Percentiles rank a stretch among this genome's conserved stretches.
Conservation (phyloP, 1,140 invertebrate genomes). For the Papilio xuthus region DNA sequence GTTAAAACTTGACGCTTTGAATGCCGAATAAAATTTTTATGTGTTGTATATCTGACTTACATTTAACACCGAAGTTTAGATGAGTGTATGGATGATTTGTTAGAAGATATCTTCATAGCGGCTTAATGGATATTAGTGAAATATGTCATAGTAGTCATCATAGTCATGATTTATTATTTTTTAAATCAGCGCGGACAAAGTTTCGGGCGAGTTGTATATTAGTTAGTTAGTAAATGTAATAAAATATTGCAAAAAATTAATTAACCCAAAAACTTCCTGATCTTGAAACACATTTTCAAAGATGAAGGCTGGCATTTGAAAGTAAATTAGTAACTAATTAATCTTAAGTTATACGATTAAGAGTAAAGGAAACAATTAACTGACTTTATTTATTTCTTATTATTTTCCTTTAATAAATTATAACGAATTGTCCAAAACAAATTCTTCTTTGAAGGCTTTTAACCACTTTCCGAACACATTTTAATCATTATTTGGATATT, state of each 20-base stretch:
- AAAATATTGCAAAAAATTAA: background rate
- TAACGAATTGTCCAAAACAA: background rate
- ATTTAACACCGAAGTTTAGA: too few relatives aligned
- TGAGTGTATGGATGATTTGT: too few relatives aligned
- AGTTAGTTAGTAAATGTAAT: background rate
- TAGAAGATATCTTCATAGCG: too few relatives aligned
- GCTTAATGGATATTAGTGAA: too few relatives aligned
- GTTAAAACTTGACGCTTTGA: background rate
- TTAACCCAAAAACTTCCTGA: constrained; percentile 16
- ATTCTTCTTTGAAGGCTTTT: background rate
- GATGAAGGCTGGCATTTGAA: constrained; percentile 3
- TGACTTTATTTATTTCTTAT: background rate
- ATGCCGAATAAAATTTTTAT: background rate
- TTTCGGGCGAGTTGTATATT: background rate
- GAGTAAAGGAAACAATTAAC: background rate
- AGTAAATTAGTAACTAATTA: background rate
- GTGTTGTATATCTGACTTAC: background rate
- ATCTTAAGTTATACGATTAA: constrained; percentile 12
- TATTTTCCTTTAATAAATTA: background rate
- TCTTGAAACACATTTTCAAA: constrained; percentile 23
- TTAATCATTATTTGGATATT: too few relatives aligned
- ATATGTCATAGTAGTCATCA: too few relatives aligned
- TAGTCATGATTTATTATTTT: too few relatives aligned
- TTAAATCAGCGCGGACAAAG: too few relatives aligned
- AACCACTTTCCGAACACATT: too few relatives aligned